Base-by-base conservation (phyloP, 2,113 vertebrate genomes). In the Elanus axillaris region DNA sequence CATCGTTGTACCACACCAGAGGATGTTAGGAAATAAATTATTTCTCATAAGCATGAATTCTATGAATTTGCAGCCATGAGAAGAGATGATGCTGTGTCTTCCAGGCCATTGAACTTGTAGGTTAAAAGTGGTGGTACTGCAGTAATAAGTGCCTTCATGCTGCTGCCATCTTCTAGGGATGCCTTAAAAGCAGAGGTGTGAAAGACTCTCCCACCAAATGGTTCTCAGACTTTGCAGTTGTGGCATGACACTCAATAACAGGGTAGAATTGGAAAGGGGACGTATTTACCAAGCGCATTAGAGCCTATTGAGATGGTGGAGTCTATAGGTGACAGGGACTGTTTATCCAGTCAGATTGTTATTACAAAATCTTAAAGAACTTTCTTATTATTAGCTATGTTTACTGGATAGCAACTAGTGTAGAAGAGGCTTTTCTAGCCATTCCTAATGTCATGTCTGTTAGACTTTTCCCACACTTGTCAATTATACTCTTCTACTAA, bases 221-320 rank as follows among this genome's bases (percentile, higher is more conserved):
- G n/a, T 63, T 64, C 40, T 64, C 43, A 48, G 60, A 5, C 31
- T 36, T 74, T 38, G 20, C 62, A 47, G 62, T 25, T 82, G 63
- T 31, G 60, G 18, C 43, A n/a, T 58, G 69, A 19, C 74, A 17
- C 9, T 72, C 60, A 26, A 1, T 56, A 43, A 10, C 60, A 8
- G 36, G 20, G 32, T n/a, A 48, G 69, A 81, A 80, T 3, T 71
- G 62, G 52, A 36, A 81, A 7, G 1, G 19, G 21, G 48, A 22
- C 43, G 31, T 40, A 53, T 93, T 75, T 68, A 17, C 15, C 13
- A 14, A 0, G 0, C 26, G 38, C 1, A 1, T 29, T 60, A 36
- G 45, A 81, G 40, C 47, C 42, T 52, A 0, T 22, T 52, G 69
- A 63, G 66, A 2, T 52, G 58, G 11, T 59, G 42, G 38, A 63